A percentile compares a stretch with the other conserved stretches of the same genome.
These are phyloP conservation scores for Bhutanitis thaidina DNA, from an alignment of 2,888 invertebrate species.

Conservation along the genomic window DNA sequence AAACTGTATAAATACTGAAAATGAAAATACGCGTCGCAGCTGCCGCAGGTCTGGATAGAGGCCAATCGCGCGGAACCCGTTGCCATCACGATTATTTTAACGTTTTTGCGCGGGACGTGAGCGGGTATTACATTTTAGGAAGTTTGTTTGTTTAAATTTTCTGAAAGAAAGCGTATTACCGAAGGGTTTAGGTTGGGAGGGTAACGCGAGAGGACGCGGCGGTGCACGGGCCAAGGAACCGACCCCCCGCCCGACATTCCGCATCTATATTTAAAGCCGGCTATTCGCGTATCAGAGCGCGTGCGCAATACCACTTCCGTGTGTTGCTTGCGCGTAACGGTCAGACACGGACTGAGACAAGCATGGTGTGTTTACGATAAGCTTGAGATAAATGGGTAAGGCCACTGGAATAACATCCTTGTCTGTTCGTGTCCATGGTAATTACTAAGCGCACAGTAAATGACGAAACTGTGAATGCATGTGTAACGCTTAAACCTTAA, in stretches of 20 bases:
- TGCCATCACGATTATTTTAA: conserved; percentile 64
- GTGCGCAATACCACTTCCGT: conserved; percentile 41
- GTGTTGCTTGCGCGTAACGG: conserved; percentile 67
- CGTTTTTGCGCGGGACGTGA: conserved; percentile 46
- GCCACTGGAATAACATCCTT: conserved; percentile 6
- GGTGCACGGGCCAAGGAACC: conserved; percentile 87
- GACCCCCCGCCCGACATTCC: conserved; percentile 80
- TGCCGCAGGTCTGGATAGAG: conserved; percentile 72
- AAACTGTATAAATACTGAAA: conserved; percentile 65
- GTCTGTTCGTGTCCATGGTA: not conserved
- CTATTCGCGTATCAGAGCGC: conserved; percentile 73
- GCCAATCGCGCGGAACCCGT: conserved; percentile 68
- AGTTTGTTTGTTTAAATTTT: conserved; percentile 45
- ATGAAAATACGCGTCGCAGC: conserved; percentile 45
- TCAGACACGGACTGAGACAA: conserved; percentile 70
- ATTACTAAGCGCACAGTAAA: not conserved
- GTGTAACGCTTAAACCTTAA: conserved; percentile 26
- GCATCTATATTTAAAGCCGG: conserved; percentile 70
- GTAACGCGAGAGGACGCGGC: conserved; percentile 77
- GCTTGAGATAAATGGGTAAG: conserved; percentile 32
- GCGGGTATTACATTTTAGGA: conserved; percentile 55
- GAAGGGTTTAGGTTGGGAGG: conserved; percentile 62
- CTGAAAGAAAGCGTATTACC: conserved; percentile 57
- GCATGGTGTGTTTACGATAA: conserved; percentile 65
- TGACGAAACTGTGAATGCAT: not conserved